These are phyloP conservation scores for Phoebastria nigripes DNA, from an alignment of 2,797 vertebrate genomes.

Conservation along the genomic window DNA sequence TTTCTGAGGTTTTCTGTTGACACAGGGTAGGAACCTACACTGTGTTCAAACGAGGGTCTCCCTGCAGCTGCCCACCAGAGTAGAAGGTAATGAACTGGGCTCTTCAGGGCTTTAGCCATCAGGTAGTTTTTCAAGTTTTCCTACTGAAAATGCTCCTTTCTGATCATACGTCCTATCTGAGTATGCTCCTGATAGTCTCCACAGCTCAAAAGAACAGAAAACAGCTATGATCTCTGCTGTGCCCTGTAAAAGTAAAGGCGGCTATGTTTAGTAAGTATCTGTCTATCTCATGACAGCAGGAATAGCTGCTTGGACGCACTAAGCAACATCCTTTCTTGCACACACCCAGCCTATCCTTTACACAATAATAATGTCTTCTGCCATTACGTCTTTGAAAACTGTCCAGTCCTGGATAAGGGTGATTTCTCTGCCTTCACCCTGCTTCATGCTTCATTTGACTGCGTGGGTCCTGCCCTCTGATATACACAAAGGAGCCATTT, in stretches of 20 bases:
- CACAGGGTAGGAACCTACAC: neutral
- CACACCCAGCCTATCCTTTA: neutral
- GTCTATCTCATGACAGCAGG: neutral
- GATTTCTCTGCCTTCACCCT: neutral
- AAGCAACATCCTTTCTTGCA: neutral
- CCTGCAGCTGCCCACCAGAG: neutral
- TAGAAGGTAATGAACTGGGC: neutral
- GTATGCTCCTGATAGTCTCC: neutral
- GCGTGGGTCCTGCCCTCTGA: accelerated
- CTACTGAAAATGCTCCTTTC: neutral
- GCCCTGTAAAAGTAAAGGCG: neutral
- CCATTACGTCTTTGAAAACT: neutral
- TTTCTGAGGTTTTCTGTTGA: neutral
- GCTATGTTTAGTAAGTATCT: too few relatives aligned
- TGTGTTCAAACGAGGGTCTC: neutral
- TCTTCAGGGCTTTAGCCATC: neutral
- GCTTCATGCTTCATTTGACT: neutral
- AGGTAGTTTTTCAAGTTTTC: neutral
- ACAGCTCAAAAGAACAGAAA: neutral
- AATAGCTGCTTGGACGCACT: neutral
- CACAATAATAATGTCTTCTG: neutral
- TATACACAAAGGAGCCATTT: neutral
- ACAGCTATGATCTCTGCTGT: neutral
- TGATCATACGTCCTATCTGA: neutral
- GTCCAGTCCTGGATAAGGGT: neutral